Conservation (phyloP, 2,113 vertebrate genomes). For the Cricetomys ansorgei region DNA sequence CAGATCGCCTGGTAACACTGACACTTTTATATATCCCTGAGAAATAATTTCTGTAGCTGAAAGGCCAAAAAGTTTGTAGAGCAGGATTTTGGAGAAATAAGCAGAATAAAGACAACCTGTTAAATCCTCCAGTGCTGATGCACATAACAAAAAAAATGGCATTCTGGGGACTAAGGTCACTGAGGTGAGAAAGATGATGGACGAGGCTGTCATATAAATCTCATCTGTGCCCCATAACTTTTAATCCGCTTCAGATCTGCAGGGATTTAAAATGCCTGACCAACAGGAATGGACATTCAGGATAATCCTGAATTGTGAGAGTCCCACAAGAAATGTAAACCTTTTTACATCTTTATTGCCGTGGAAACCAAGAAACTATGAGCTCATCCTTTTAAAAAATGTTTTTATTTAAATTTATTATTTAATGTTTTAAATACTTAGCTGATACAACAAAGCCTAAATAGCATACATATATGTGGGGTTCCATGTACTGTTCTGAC, state of each 20-base stretch:
- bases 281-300: slow-evolving; percentile 21
- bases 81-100: slow-evolving; percentile 75
- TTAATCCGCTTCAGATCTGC: slow-evolving; percentile 53
- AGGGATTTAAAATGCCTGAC: slow-evolving; percentile 47
- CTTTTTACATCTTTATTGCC: slow-evolving; percentile 33
- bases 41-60: slow-evolving; percentile 76
- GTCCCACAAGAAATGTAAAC: slow-evolving; percentile 27
- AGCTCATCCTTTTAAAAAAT: neutral
- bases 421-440: neutral
- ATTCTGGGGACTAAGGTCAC: slow-evolving; percentile 65
- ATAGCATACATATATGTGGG: neutral
- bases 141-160: slow-evolving; percentile 58
- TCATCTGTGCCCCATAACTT: slow-evolving; percentile 65
- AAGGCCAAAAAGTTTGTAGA: slow-evolving; percentile 77
- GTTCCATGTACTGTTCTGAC: neutral
- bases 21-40: slow-evolving; percentile 78
- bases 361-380: neutral
- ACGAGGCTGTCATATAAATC: slow-evolving; percentile 69
- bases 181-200: slow-evolving; percentile 69
- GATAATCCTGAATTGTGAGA: slow-evolving; percentile 46
- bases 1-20: slow-evolving; percentile 37
- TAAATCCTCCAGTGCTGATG: slow-evolving; percentile 65
- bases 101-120: slow-evolving; percentile 77
- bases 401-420: neutral
- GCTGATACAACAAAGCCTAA: neutral